These are phyloP conservation scores for Poeciliopsis paucimaculata DNA, from an alignment of 2,797 vertebrate species.

Conservation along the genomic window DNA sequence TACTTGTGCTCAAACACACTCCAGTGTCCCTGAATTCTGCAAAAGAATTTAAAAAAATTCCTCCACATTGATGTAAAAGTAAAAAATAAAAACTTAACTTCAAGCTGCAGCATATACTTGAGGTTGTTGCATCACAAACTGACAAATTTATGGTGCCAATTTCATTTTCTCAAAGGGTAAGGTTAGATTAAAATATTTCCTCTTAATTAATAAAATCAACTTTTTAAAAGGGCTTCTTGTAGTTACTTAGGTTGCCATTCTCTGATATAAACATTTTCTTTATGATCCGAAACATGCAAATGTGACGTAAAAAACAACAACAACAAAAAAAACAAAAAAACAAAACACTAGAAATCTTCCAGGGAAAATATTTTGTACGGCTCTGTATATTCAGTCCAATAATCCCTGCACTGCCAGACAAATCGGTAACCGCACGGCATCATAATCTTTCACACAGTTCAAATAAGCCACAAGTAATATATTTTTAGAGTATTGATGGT, in stretches of 20 bases:
- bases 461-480: background rate
- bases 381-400: background rate
- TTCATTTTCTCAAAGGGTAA: background rate
- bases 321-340: background rate
- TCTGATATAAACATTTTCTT: background rate
- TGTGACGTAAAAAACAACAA: background rate
- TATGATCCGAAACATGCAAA: background rate
- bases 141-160: background rate
- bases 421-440: background rate
- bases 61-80: background rate
- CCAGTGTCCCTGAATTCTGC: background rate
- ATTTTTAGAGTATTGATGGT: conserved; percentile 8
- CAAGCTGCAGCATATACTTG: background rate
- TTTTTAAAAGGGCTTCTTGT: background rate
- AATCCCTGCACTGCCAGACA: background rate
- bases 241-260: background rate
- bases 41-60: background rate
- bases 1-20: background rate
- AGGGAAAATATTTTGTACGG: background rate
- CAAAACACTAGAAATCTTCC: background rate
- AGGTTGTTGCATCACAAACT: background rate
- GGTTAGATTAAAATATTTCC: background rate
- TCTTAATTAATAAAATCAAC: background rate
- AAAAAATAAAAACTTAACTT: background rate
- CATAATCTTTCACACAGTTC: background rate